phyloP scores from a whole-genome alignment of 2,797 vertebrate species.

The Bradypus variegatus region DNA sequence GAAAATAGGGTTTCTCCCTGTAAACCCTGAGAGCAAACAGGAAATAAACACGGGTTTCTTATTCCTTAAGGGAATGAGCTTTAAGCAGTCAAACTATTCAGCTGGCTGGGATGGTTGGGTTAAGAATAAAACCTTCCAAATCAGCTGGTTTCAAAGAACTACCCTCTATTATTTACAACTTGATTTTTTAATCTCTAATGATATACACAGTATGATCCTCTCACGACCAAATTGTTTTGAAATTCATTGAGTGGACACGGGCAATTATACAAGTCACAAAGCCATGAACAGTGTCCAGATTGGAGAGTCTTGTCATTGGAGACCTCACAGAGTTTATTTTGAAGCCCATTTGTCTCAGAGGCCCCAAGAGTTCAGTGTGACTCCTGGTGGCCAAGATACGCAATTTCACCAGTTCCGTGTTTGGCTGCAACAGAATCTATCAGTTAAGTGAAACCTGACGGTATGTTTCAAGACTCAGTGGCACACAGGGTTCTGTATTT shows the following conservation, averaged over 20 bases:
- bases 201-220: constrained; percentile 24
- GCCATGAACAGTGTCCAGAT: background rate
- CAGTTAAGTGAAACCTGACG: background rate
- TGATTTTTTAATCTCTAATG: constrained; percentile 38
- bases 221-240: background rate
- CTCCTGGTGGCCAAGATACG: constrained; percentile 46
- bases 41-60: background rate
- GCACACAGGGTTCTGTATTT: background rate
- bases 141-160: constrained; percentile 14
- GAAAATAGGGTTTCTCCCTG: background rate
- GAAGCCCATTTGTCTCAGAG: constrained; percentile 29
- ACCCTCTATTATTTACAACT: constrained; percentile 29
- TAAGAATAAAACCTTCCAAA: constrained; percentile 39
- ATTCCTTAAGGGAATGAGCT: background rate
- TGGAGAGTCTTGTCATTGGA: background rate
- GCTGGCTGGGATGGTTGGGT: background rate
- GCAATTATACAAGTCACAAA: constrained; percentile 8
- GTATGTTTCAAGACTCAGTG: background rate
- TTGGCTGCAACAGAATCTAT: background rate
- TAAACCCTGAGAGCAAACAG: background rate
- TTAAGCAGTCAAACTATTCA: background rate
- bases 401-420: constrained; percentile 29
- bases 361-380: constrained; percentile 30
- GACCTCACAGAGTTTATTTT: background rate
- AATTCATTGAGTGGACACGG: constrained; percentile 1